Evolutionary conservation across 2,797 vertebrate genomes (phyloP).

Genomic region (Sebastes hubbsi): DNA sequence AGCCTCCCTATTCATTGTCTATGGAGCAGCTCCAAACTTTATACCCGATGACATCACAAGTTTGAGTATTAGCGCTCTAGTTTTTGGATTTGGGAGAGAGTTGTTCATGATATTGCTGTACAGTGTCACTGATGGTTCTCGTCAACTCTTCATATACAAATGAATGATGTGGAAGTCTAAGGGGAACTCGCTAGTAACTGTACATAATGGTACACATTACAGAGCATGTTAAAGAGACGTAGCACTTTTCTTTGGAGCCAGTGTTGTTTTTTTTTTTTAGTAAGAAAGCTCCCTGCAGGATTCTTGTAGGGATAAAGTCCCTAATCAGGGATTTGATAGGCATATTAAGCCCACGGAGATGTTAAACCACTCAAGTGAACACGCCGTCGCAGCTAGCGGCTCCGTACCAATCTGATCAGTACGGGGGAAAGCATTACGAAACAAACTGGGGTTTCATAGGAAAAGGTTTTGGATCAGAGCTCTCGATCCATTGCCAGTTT

Average conservation of each 20-base stretch:
- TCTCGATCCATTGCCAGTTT: constrained; percentile 49
- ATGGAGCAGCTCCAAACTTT: no score
- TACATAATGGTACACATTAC: constrained; percentile 47
- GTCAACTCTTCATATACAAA: constrained; percentile 14
- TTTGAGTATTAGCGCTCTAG: no score
- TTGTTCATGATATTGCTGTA: background rate
- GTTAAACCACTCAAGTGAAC: constrained; percentile 74
- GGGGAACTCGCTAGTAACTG: constrained; percentile 26
- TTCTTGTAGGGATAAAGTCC: constrained; percentile 67
- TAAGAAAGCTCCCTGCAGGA: constrained; percentile 49
- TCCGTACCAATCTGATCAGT: constrained; percentile 43
- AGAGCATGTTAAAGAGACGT: constrained; percentile 45
- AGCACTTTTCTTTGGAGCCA: constrained; percentile 67
- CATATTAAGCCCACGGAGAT: constrained; percentile 64
- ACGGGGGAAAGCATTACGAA: constrained; percentile 36
- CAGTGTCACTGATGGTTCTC: constrained; percentile 11
- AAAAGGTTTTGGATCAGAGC: constrained; percentile 29
- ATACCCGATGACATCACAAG: no score
- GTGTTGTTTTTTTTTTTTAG: constrained; percentile 25
- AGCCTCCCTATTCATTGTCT: no score
- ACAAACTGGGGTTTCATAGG: constrained; percentile 24
- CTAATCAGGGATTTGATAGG: constrained; percentile 72
- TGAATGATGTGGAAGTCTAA: constrained; percentile 20
- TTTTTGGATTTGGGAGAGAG: no score
- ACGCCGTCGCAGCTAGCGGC: constrained; percentile 50